Base-by-base conservation (phyloP, 2,888 invertebrate species). In the Netelia inedita region DNA sequence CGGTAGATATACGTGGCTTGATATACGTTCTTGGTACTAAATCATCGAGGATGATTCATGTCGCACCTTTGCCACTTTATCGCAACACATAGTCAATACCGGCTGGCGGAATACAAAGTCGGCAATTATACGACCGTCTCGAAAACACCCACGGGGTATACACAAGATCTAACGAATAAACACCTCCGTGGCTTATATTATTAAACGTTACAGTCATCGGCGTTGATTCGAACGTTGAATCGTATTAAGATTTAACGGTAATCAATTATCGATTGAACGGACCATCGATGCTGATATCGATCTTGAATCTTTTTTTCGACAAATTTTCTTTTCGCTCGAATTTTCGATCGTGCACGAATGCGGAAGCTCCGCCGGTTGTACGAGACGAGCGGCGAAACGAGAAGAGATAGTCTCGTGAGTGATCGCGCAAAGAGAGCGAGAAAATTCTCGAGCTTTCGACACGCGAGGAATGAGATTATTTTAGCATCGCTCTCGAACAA, bases 401-500 rank as follows among this genome's bases (percentile, higher is more conserved):
- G 23, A 8, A 16, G 43, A 41, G 65, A 35, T 10, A 19, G 23
- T 59, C 59, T 46, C 23, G 68, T 50, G 68, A 43, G 57, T 59
- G 57, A 72, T 43, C 68, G 76, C 3, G 46, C 46, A 46, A 2
- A 46, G 46, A 69, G 68, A 50, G 63, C 41, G 75, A 66, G 65
- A 75, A 21, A 23, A 59, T 21, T 14, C 21, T 19, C 43, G 21
- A 65, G 46, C 59, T 68, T 78, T 78, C 78, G 68, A 78, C 68
- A 50, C 66, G 21, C 65, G 53, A 66, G 68, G 19, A 78, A 78
- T 78, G 68, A 46, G 68, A 78, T 78, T 78, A 78, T 78, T 78
- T 69, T 78, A 68, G 76, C 59, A 68, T 16, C 28, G 78, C 59
- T 78, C 59, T 59, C 28, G 57, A 76, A 76, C 57, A 59, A 46